phyloP scores from a whole-genome alignment of 1,140 invertebrate genomes.

The Apis cerana region DNA sequence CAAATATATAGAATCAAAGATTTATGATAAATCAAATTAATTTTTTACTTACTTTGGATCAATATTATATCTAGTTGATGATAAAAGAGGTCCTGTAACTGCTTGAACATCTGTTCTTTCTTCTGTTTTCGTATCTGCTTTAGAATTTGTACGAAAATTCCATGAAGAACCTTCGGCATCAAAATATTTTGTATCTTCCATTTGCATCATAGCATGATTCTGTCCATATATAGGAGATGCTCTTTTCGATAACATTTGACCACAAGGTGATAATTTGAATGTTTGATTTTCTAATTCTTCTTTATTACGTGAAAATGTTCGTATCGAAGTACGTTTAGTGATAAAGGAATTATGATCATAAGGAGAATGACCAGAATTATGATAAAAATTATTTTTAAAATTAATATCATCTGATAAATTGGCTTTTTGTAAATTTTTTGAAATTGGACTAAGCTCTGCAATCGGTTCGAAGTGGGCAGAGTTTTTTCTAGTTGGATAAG shows the following conservation, averaged over 20 bases:
- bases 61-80: constrained; percentile 78
- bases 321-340: constrained; percentile 68
- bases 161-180: constrained; percentile 70
- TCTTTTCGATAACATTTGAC: background rate
- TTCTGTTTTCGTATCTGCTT: constrained; percentile 64
- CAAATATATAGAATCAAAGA: background rate
- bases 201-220: constrained; percentile 42
- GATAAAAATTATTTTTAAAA: background rate
- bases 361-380: background rate
- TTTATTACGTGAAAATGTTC: constrained; percentile 52
- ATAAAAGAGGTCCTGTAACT: constrained; percentile 74
- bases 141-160: constrained; percentile 71
- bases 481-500: constrained; percentile 41
- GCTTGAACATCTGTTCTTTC: constrained; percentile 73
- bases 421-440: background rate
- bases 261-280: background rate
- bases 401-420: background rate
- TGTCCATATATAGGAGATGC: constrained; percentile 38
- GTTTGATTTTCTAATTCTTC: constrained; percentile 63
- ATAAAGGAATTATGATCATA: background rate
- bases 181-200: constrained; percentile 62
- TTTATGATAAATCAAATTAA: background rate
- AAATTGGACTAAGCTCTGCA: constrained; percentile 64
- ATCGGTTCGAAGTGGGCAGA: constrained; percentile 49
- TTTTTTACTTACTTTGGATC: constrained; percentile 74